These are phyloP conservation scores for Scaptomyza hsui DNA, from an alignment of 1,140 invertebrate species.

Conservation along the genomic window DNA sequence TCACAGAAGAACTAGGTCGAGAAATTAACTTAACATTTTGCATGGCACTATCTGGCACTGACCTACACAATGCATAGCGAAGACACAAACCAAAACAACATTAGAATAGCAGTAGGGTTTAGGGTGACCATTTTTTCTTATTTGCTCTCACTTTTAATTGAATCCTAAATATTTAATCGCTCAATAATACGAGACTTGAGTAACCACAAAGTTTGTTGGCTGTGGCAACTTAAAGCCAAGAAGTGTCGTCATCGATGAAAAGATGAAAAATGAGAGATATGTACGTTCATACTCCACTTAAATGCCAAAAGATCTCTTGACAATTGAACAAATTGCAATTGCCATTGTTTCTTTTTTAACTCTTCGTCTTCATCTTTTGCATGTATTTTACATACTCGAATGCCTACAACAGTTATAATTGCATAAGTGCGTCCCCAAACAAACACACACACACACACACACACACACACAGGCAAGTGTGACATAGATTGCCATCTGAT, in stretches of 20 bases:
- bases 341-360: slow-evolving; percentile 44
- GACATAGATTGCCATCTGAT: slow-evolving; percentile 46
- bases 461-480: slow-evolving; percentile 12
- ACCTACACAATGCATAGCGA: background rate
- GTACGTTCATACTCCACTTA: slow-evolving; percentile 39
- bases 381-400: slow-evolving; percentile 48
- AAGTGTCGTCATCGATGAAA: slow-evolving; percentile 32
- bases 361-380: slow-evolving; percentile 5
- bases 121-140: too few relatives aligned
- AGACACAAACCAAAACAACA: slow-evolving; percentile 17
- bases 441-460: slow-evolving; percentile 15
- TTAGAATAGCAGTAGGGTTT: background rate
- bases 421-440: slow-evolving; percentile 51
- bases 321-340: slow-evolving; percentile 63
- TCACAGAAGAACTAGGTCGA: slow-evolving; percentile 18
- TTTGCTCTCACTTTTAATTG: background rate
- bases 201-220: background rate
- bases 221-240: slow-evolving; percentile 25
- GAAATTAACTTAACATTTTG: slow-evolving; percentile 10
- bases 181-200: background rate
- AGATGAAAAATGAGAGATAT: background rate
- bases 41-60: slow-evolving; percentile 1
- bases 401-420: slow-evolving; percentile 64
- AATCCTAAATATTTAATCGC: slow-evolving; percentile 13
- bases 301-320: slow-evolving; percentile 54